Conservation (phyloP, 2,113 vertebrate genomes). For the Hylia prasina region DNA sequence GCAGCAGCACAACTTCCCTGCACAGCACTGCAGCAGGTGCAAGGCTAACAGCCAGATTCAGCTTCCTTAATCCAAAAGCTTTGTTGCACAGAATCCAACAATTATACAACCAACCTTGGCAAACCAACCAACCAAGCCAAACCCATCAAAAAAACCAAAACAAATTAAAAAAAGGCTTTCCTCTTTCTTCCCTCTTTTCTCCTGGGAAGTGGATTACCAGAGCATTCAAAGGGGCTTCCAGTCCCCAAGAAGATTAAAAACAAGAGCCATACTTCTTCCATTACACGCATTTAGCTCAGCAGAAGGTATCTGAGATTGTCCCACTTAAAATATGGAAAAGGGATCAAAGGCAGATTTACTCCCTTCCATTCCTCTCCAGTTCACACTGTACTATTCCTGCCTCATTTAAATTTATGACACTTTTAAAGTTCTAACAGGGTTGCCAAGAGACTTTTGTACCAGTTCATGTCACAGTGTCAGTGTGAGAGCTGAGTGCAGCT, state of each 20-base stretch:
- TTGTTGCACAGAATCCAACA: background rate
- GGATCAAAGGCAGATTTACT: background rate
- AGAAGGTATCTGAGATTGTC: background rate
- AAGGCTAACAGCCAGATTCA: background rate
- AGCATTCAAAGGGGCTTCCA: background rate
- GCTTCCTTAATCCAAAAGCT: background rate
- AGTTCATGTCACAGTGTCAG: background rate
- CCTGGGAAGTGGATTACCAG: background rate
- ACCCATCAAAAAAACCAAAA: background rate
- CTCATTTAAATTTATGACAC: background rate
- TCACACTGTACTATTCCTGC: background rate
- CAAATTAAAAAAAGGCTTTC: background rate
- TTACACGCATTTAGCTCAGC: background rate
- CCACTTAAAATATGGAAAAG: background rate
- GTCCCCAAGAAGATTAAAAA: background rate
- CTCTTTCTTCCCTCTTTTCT: background rate
- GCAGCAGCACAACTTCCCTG: background rate
- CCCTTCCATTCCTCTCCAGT: background rate
- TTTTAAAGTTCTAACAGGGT: background rate
- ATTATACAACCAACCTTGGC: background rate
- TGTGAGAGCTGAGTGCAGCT: background rate
- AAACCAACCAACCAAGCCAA: background rate
- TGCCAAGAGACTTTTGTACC: background rate
- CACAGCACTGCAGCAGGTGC: background rate
- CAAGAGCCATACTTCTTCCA: background rate